Percentiles rank a stretch among this genome's conserved stretches.
Evolutionary conservation across 64 coral and sea anemone species (phyloP).

Genomic region (Astreopora myriophthalma): DNA sequence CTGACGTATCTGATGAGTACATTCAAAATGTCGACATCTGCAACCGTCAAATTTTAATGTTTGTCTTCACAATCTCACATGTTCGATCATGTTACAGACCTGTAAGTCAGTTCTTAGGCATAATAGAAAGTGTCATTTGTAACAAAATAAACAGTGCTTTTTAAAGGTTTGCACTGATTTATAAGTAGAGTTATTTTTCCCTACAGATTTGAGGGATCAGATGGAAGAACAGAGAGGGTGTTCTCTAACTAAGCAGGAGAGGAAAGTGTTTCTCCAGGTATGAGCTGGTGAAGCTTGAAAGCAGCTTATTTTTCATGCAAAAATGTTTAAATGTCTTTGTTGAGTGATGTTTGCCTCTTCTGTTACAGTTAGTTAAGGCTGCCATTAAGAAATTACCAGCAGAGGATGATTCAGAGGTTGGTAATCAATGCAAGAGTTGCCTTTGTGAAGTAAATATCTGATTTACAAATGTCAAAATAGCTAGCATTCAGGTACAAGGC

Average conservation of each 20-base stretch:
- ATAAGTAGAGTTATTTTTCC: neutral
- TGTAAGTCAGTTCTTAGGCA: too few relatives aligned
- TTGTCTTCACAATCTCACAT: too few relatives aligned
- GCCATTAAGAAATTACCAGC: constrained; percentile 37
- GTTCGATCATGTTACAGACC: too few relatives aligned
- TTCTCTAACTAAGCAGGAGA: constrained; percentile 71
- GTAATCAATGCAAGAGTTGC: neutral
- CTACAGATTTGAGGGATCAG: constrained; percentile 68
- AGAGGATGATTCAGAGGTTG: neutral
- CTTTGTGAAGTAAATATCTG: neutral
- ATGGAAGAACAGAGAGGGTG: constrained; percentile 85
- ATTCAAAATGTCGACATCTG: too few relatives aligned
- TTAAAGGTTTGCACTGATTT: too few relatives aligned
- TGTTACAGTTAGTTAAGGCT: constrained; percentile 55
- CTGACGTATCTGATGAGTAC: too few relatives aligned
- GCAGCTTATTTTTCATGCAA: neutral
- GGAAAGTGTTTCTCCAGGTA: constrained; percentile 85
- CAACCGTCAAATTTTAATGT: too few relatives aligned
- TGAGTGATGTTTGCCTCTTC: neutral
- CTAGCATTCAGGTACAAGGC: too few relatives aligned
- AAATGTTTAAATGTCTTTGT: neutral
- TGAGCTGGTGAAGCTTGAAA: neutral
- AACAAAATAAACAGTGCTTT: too few relatives aligned
- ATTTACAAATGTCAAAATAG: neutral
- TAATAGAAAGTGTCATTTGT: too few relatives aligned